Evolutionary conservation across 2,797 vertebrate species (phyloP).

Genomic region (Percopsis omiscomaycus): DNA sequence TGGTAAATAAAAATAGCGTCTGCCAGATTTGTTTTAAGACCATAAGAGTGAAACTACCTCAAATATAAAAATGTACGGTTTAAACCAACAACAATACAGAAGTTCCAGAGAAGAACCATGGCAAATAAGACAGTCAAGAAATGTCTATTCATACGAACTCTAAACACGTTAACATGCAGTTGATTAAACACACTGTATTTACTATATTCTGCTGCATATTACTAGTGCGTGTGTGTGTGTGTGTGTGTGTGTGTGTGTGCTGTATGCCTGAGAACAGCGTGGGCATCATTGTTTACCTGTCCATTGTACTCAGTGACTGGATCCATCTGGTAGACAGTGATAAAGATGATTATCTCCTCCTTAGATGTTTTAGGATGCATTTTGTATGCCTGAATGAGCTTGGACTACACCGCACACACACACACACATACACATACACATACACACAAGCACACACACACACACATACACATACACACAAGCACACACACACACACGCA

Average conservation of each 20-base stretch:
- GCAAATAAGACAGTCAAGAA: not conserved
- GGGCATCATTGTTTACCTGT: constrained; percentile 73
- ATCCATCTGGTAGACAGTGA: constrained; percentile 85
- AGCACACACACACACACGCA: not conserved
- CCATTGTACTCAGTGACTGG: constrained; percentile 87
- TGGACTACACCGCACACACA: constrained; percentile 57
- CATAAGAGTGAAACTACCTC: no score
- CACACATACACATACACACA: constrained; percentile 3
- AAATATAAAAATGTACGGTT: no score
- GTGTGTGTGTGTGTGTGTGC: constrained; percentile 8
- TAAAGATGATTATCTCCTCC: constrained; percentile 74
- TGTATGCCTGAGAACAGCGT: constrained; percentile 4
- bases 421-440: constrained; percentile 12
- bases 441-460: not conserved
- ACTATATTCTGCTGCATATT: not conserved
- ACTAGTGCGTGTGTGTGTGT: constrained; percentile 11
- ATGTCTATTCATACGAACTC: no score
- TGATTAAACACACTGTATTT: no score
- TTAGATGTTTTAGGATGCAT: constrained; percentile 74
- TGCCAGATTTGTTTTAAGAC: no score
- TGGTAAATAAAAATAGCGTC: no score
- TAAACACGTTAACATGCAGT: no score
- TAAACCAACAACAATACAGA: no score
- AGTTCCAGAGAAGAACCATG: not conserved
- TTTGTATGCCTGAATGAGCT: constrained; percentile 76